Base-by-base conservation (phyloP, 2,888 invertebrate genomes). In the Agriopis leucophaearia region DNA sequence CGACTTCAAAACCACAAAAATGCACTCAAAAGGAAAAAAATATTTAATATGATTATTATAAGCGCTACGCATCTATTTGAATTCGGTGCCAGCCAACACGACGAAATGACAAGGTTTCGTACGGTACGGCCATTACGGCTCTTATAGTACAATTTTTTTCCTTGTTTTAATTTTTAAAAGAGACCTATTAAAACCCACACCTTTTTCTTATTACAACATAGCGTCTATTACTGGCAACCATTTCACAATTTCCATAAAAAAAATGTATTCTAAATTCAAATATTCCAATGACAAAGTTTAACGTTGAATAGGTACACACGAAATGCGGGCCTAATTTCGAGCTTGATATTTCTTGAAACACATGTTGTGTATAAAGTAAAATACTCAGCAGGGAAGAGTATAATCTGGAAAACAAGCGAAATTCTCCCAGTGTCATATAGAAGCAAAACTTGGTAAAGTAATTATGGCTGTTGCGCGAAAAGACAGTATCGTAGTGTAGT, bases 371-470 rank as follows among this genome's bases (percentile, higher is more conserved):
- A 56, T 56, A 57, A 52, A 62, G 60, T 62, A 50, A 40, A 60
- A 56, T 61, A 66, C 50, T 61, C 55, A 47, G 56, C 54, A 42
- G 48, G 47, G 42, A 55, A 60, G 66, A 47, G 18, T 57, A 61
- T 62, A 67, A 69, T 71, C 69, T 65, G 61, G 60, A 45, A 66
- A 68, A 71, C 66, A 67, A 61, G 56, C 51, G 52, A 64, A 69
- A 45, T 45, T 47, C 62, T 62, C 54, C 48, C 66, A 64, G 65
- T 67, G 69, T 61, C 58, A 64, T 69, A 55, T 67, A 63, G 63
- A 62, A 71, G 69, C 69, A 69, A 73, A 78, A 72, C 70, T 78
- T 70, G 69, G 66, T 56, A 70, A 76, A 72, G 72, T 77, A 72
- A 77, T 79, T 74, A 74, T 64, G 62, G 61, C 70, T 61, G 65